phyloP scores from a whole-genome alignment of 1,140 invertebrate species.

The Pachypsylla venusta region DNA sequence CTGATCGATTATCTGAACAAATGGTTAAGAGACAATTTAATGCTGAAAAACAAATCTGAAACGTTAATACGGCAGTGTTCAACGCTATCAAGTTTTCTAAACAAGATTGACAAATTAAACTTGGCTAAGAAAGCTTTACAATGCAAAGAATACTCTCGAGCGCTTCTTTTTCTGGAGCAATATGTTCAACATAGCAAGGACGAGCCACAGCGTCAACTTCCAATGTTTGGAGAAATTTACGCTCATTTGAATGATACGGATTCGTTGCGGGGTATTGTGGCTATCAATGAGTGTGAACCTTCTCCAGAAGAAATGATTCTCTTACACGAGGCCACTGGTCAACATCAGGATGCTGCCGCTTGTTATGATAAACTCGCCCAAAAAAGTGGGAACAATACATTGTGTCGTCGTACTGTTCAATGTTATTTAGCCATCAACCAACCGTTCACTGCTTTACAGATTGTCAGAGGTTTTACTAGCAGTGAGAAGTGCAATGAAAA shows the following conservation, averaged over 20 bases:
- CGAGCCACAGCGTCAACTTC: conserved; percentile 40
- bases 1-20: conserved; percentile 48
- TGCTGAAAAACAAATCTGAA: conserved; percentile 9
- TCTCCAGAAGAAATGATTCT: conserved; percentile 37
- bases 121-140: conserved; percentile 51
- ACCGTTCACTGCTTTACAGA: conserved; percentile 53
- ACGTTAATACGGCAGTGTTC: conserved; percentile 4
- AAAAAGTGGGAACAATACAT: conserved; percentile 31
- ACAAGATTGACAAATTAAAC: not conserved
- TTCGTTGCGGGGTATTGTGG: conserved; percentile 52
- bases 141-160: conserved; percentile 53
- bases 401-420: conserved; percentile 44
- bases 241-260: conserved; percentile 59
- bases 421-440: conserved; percentile 60
- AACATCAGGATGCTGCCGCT: conserved; percentile 46
- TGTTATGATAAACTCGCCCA: conserved; percentile 58
- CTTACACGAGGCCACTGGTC: conserved; percentile 53
- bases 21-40: conserved; percentile 35
- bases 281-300: conserved; percentile 45
- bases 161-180: conserved; percentile 54
- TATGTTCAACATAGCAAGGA: conserved; percentile 43
- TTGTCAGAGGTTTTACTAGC: conserved; percentile 40
- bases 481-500: conserved; percentile 30
- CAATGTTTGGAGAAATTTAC: conserved; percentile 41
- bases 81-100: not conserved